These are phyloP conservation scores for Microctenopoma steveboyesi DNA, from an alignment of 2,797 vertebrate genomes.

Conservation along the genomic window DNA sequence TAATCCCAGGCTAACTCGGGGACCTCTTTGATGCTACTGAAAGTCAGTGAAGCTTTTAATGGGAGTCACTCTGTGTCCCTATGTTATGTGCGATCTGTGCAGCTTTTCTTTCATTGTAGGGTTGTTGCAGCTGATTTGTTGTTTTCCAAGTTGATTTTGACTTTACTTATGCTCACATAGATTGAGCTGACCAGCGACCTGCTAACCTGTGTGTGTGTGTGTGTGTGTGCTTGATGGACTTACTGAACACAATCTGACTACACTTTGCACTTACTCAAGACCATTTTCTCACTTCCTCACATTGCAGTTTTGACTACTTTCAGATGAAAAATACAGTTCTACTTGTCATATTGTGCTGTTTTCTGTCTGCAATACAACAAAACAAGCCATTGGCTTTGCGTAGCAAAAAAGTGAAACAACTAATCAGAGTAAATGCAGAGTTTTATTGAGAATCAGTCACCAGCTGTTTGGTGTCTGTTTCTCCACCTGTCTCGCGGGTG, in stretches of 20 bases:
- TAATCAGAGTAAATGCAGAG: conserved; percentile 31
- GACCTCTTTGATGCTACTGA: conserved; percentile 82
- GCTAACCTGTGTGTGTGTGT: not conserved
- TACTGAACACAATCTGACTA: conserved; percentile 45
- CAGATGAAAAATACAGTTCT: conserved; percentile 42
- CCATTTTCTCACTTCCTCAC: conserved; percentile 63
- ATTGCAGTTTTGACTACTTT: conserved; percentile 55
- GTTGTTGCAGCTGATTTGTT: conserved; percentile 71
- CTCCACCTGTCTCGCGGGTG: conserved; percentile 26
- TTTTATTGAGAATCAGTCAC: conserved; percentile 19
- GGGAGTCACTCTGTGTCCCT: conserved; percentile 71
- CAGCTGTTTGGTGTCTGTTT: conserved; percentile 18
- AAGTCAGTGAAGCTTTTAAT: conserved; percentile 83
- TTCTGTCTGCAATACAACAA: conserved; percentile 22
- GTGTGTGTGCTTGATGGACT: not conserved
- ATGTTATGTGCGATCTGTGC: conserved; percentile 61
- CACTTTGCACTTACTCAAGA: conserved; percentile 45
- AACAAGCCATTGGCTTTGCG: conserved; percentile 12
- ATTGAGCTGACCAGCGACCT: conserved; percentile 36
- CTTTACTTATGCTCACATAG: conserved; percentile 62
- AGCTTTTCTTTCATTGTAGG: conserved; percentile 50
- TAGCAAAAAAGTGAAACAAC: conserved; percentile 25
- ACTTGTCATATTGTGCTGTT: conserved; percentile 55
- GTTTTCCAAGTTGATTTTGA: conserved; percentile 66
- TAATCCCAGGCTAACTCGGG: conserved; percentile 79